Evolutionary conservation across 2,113 vertebrate species (phyloP), one percentile per base, ranked within the genome.

Genomic region (Theristicus caerulescens): DNA sequence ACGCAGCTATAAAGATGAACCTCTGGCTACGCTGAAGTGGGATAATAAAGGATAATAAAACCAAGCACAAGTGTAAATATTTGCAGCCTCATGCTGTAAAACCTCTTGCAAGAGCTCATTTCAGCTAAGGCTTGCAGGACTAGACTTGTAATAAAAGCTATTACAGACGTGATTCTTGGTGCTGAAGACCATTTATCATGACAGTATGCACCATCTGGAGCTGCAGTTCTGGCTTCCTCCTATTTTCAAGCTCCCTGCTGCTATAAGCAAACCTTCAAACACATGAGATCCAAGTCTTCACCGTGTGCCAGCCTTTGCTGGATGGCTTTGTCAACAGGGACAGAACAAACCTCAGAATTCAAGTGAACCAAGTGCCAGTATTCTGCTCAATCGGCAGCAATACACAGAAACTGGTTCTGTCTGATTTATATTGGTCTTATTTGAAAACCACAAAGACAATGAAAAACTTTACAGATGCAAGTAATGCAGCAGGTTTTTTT

Each of bases 221-320:
- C 11, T 85, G n/a, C 57, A 55, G 42, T 46, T 90, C 22, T 54
- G 40, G 13, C 13, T 79, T 71, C 73, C n/a, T 62, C 38, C 38
- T 42, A 9, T 46, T 87, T 71, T 47, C 29, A 46, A 34, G 42
- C 25, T 81, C 61, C 64, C 27, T 62, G 29, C 21, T 85, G 52
- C 70, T 67, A 32, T 3, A 51, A 61, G 34, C 14, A 52, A 86
- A 78, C 22, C 17, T 55, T 51, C 42, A 59, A 49, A 65, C 52
- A 51, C 0, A 0, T 1, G 5, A 76, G 69, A 42, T 26, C 64
- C 52, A 52, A 14, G 17, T 26, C 46, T 57, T 58, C 4, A 4
- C 29, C 4, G 0, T 1, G 20, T 25, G 51, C 64, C 86, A 64
- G 51, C 55, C 65, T 73, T 25, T n/a, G 76, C 54, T 57, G n/a